Evolutionary conservation across 1,140 invertebrate genomes (phyloP).

Genomic region (Pseudobourletiella spinata): DNA sequence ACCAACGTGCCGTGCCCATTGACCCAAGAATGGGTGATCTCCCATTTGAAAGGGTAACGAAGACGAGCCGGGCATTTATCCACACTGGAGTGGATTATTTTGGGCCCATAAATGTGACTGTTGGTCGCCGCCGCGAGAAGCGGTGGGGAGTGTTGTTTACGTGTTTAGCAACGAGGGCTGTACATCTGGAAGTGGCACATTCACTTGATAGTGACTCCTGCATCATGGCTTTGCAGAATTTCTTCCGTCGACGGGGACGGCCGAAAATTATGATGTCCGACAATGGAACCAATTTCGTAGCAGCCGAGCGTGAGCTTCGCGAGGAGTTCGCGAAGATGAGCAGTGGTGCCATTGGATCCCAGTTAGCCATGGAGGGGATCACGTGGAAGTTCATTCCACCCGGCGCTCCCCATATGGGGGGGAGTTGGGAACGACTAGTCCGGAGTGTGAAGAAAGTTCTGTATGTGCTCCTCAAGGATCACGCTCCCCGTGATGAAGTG

Average conservation of each 20-base stretch:
- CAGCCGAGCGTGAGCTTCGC: slow-evolving; percentile 17
- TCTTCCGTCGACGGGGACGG: slow-evolving; percentile 27
- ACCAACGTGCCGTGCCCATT: not conserved
- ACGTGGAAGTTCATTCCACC: slow-evolving; percentile 35
- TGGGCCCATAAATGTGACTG: slow-evolving; percentile 27
- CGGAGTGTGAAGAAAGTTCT: slow-evolving; percentile 1
- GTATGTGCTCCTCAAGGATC: not conserved
- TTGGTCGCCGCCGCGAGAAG: slow-evolving; percentile 22
- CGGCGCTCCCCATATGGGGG: slow-evolving; percentile 26
- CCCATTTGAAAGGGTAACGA: slow-evolving; percentile 10
- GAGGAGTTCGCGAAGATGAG: not conserved
- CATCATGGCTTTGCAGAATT: not conserved
- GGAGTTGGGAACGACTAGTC: slow-evolving; percentile 35
- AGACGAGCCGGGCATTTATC: slow-evolving; percentile 7
- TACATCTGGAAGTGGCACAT: slow-evolving; percentile 37
- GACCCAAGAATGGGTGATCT: slow-evolving; percentile 23
- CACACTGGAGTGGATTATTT: slow-evolving; percentile 31
- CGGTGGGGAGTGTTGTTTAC: slow-evolving; percentile 35
- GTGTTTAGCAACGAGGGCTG: slow-evolving; percentile 32
- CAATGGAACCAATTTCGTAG: slow-evolving; percentile 37
- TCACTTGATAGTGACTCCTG: slow-evolving; percentile 20
- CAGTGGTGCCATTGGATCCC: not conserved
- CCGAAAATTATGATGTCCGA: slow-evolving; percentile 31
- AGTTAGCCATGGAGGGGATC: slow-evolving; percentile 16
- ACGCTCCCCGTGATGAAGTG: not conserved